Evolutionary conservation across 1,140 invertebrate species (phyloP).

Genomic region (Aphelinus certus): DNA sequence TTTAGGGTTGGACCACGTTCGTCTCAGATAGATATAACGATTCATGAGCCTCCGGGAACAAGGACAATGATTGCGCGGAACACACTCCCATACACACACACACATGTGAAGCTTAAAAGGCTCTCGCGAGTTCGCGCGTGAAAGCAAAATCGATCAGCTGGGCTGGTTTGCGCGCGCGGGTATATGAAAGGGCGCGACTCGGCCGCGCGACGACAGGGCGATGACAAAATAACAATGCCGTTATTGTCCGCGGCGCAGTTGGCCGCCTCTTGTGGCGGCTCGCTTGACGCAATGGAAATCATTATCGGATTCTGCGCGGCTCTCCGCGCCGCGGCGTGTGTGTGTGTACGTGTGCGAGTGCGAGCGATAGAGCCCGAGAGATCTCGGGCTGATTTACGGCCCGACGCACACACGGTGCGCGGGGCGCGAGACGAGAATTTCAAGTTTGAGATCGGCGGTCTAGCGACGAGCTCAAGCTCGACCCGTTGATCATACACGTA

Average conservation of each 20-base stretch:
- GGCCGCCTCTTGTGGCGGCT: slow-evolving; percentile 1
- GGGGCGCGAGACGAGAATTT: neutral
- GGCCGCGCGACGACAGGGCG: neutral
- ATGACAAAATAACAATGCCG: slow-evolving; percentile 22
- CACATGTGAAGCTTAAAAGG: no score
- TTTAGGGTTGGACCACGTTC: no score
- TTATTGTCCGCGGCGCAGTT: slow-evolving; percentile 26
- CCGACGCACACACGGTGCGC: slow-evolving; percentile 8
- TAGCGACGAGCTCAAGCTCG: neutral
- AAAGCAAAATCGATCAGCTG: no score
- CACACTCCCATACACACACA: no score
- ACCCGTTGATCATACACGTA: slow-evolving; percentile 23
- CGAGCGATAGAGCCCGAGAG: slow-evolving; percentile 4
- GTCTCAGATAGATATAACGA: no score
- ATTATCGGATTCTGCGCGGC: slow-evolving; percentile 30
- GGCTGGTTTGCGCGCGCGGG: no score
- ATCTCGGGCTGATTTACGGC: slow-evolving; percentile 28
- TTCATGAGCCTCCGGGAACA: no score
- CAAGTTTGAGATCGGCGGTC: no score
- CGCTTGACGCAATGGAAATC: slow-evolving; percentile 37
- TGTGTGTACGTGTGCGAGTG: neutral
- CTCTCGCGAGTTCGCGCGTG: no score
- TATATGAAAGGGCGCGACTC: slow-evolving; percentile 2
- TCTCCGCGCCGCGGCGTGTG: no score
- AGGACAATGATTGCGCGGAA: no score